These are phyloP conservation scores for Heteronetta atricapilla DNA, from an alignment of 2,113 vertebrate species.

Conservation along the genomic window DNA sequence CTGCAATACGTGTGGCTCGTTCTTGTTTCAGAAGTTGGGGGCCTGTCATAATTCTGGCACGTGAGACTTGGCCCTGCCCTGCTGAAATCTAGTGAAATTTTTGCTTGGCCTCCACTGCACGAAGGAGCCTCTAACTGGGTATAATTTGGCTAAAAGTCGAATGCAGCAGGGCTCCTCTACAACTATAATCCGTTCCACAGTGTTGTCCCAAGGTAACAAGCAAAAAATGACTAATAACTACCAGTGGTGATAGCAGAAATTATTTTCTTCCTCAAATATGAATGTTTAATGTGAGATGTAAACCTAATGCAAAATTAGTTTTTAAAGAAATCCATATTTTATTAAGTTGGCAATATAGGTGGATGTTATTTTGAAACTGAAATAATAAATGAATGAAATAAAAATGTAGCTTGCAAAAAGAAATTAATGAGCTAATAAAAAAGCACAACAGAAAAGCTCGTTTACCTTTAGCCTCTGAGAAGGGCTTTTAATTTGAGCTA, in stretches of 20 bases:
- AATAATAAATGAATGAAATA: constrained; percentile 37
- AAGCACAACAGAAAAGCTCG: constrained; percentile 21
- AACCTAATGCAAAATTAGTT: constrained; percentile 23
- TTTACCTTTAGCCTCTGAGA: constrained; percentile 53
- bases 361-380: constrained; percentile 19
- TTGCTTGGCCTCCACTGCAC: neutral
- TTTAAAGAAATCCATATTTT: constrained; percentile 25
- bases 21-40: neutral
- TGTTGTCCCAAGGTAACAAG: neutral
- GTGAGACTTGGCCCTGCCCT: accelerated
- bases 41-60: neutral
- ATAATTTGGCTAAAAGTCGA: neutral
- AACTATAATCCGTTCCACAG: neutral
- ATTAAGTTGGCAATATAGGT: neutral
- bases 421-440: constrained; percentile 66
- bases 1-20: neutral
- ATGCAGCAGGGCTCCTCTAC: neutral
- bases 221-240: constrained; percentile 17
- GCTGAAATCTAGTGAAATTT: neutral
- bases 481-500: constrained; percentile 54
- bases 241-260: constrained; percentile 13
- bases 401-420: constrained; percentile 1
- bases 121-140: neutral
- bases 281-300: constrained; percentile 34
- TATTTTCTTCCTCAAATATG: constrained; percentile 15